Percentiles rank a stretch among this genome's conserved stretches.
phyloP scores from a whole-genome alignment of 1,140 invertebrate species.

The Pseudomyrmex gracilis region DNA sequence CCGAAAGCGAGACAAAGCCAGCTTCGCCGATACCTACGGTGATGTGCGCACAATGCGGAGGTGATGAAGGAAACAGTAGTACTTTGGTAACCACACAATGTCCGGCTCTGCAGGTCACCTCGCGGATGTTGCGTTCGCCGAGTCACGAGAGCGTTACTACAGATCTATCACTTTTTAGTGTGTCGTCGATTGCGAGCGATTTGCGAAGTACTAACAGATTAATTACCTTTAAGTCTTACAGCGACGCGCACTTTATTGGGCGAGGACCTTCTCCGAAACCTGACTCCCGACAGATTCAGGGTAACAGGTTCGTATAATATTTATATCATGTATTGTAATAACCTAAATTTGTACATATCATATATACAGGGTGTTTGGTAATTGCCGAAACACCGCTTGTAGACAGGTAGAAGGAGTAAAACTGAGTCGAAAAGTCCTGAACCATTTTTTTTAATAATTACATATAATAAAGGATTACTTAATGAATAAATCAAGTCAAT shows the following conservation, averaged over 20 bases:
- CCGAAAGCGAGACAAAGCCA: constrained; percentile 76
- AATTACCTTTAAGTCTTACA: constrained; percentile 86
- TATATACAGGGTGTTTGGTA: too few species aligned
- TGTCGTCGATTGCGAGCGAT: constrained; percentile 91
- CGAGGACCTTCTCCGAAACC: constrained; percentile 91
- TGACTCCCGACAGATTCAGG: constrained; percentile 84
- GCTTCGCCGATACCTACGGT: constrained; percentile 69
- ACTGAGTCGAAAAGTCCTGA: too few species aligned
- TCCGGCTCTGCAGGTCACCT: constrained; percentile 85
- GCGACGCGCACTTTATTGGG: constrained; percentile 84
- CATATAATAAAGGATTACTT: too few species aligned
- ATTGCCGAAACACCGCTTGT: too few species aligned
- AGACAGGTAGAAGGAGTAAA: too few species aligned
- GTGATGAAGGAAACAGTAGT: constrained; percentile 35
- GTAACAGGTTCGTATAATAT: constrained; percentile 77
- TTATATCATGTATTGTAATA: too few species aligned
- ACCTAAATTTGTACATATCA: too few species aligned
- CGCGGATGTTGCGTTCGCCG: constrained; percentile 91
- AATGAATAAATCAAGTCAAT: too few species aligned
- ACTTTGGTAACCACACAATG: constrained; percentile 77
- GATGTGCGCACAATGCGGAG: constrained; percentile 45
- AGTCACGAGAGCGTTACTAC: constrained; percentile 94
- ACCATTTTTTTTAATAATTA: too few species aligned
- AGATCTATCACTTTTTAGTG: constrained; percentile 92
- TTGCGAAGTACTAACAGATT: constrained; percentile 86